Percentiles rank a stretch among this genome's conserved stretches.
Conservation (phyloP, 2,113 vertebrate species). For the Osmerus mordax region DNA sequence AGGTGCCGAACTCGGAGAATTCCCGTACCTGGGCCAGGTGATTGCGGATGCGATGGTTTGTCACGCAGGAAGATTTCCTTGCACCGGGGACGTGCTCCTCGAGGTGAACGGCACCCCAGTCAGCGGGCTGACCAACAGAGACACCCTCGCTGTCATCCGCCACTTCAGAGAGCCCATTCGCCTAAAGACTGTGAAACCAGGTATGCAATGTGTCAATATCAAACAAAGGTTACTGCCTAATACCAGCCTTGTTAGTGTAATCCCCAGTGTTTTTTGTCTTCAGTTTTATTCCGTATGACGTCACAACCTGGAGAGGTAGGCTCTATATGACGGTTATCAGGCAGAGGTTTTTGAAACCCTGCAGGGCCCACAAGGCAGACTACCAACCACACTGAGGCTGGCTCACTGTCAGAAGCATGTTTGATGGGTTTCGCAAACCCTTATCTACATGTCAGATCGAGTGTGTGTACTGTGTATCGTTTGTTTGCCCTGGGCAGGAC, state of each 20-base stretch:
- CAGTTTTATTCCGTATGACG: too few relatives aligned
- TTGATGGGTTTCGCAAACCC: too few relatives aligned
- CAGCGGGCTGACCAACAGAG: slow-evolving; percentile 91
- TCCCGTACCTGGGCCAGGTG: slow-evolving; percentile 84
- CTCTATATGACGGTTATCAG: too few relatives aligned
- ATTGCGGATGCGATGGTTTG: slow-evolving; percentile 74
- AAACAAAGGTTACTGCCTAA: background rate
- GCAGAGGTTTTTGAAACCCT: too few relatives aligned
- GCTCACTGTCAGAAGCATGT: too few relatives aligned
- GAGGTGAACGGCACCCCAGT: slow-evolving; percentile 96
- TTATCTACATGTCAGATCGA: too few relatives aligned
- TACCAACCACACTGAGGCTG: too few relatives aligned
- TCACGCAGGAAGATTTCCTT: slow-evolving; percentile 79
- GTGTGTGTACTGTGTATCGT: too few relatives aligned
- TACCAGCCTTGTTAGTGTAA: background rate
- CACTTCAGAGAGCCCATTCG: slow-evolving; percentile 92
- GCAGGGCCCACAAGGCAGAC: too few relatives aligned
- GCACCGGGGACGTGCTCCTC: slow-evolving; percentile 85
- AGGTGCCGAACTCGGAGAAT: slow-evolving; percentile 90
- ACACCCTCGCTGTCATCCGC: slow-evolving; percentile 88
- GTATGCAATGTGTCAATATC: slow-evolving; percentile 59
- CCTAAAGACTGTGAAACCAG: slow-evolving; percentile 90
- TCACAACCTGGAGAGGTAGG: too few relatives aligned
- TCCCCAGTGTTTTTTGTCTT: background rate
- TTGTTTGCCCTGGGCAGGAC: background rate